Base-by-base conservation (phyloP, 2,113 vertebrate species). In the Oreocharis arfaki region DNA sequence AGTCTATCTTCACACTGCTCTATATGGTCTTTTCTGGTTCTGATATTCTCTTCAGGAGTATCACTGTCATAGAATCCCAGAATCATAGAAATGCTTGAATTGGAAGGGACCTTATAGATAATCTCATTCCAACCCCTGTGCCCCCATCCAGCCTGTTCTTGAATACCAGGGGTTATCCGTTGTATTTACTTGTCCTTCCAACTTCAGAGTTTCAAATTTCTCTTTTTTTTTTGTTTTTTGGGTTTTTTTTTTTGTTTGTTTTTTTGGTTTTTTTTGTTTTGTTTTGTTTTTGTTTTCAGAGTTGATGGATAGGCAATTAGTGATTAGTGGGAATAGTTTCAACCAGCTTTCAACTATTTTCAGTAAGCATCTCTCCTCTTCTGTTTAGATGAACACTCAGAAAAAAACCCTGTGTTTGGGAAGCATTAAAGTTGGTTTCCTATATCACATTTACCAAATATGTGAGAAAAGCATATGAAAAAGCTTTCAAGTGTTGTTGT, bases 401-500 rank as follows among this genome's bases (percentile, higher is more conserved):
- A 33, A 61, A 47, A 83, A 77, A 91, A 75, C 26, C 22, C 35
- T 0, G 0, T 11, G 9, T 41, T 26, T 17, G 30, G 64, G 37
- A 75, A 93, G 56, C 5, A 32, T 33, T 74, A 56, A 59, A 56
- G 61, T 46, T 55, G 14, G n/a, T 27, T 92, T 89, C 46, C 33
- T 78, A 8, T 42, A 27, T 46, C 10, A 7, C 18, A 46, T 94
- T 90, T 74, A 33, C 35, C 41, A 84, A 88, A 74, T 39, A 71
- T 0, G 6, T 53, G 60, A 89, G 73, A 75, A 84, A 70, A 47
- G 57, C 37, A 22, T 39, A 32, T 12, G 67, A 65, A 88, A 84
- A 86, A 82, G 24, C 78, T 90, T 92, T 92, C 68, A 52, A 37
- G 37, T 90, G 76, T 28, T 84, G 56, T 64, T 70, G 60, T 49